These are phyloP conservation scores for Cheilosia vernalis DNA, from an alignment of 2,888 invertebrate genomes.

Conservation along the genomic window DNA sequence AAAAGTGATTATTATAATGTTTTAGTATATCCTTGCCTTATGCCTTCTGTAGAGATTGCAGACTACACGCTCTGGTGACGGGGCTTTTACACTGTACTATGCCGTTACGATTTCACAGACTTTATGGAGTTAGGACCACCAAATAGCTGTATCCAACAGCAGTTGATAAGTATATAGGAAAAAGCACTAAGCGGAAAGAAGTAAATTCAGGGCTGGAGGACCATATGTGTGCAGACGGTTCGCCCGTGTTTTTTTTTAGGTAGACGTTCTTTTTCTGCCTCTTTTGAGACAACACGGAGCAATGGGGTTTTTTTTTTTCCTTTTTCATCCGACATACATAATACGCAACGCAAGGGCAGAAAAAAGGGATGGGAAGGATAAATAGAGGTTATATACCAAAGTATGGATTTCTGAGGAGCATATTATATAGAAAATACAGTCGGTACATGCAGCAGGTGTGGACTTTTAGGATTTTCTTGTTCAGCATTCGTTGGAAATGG, in stretches of 20 bases:
- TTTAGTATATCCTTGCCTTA: conserved; percentile 52
- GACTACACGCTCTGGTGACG: conserved; percentile 23
- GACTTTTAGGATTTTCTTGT: conserved; percentile 39
- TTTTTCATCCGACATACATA: not conserved
- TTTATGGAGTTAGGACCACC: conserved; percentile 45
- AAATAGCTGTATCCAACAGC: conserved; percentile 45
- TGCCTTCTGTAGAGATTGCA: conserved; percentile 36
- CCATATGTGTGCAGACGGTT: conserved; percentile 66
- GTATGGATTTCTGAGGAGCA: conserved; percentile 61
- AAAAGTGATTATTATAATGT: conserved; percentile 53
- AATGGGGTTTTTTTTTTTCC: conserved; percentile 3
- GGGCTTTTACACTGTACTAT: not conserved
- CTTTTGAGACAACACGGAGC: not conserved
- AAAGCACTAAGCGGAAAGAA: conserved; percentile 64
- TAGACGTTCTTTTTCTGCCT: conserved; percentile 32
- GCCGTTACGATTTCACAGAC: conserved; percentile 15
- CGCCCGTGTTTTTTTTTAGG: conserved; percentile 32
- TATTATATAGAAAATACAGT: conserved; percentile 32
- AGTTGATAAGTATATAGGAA: conserved; percentile 26
- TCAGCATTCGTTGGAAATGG: conserved; percentile 35
- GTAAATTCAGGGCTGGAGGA: conserved; percentile 58
- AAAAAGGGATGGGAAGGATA: conserved; percentile 58
- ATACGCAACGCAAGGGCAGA: conserved; percentile 8
- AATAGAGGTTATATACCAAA: conserved; percentile 52
- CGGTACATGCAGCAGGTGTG: conserved; percentile 70